Percentiles rank a stretch among this genome's conserved stretches.
These are phyloP conservation scores for Rana temporaria DNA, from an alignment of 2,113 vertebrate species.

Conservation along the genomic window DNA sequence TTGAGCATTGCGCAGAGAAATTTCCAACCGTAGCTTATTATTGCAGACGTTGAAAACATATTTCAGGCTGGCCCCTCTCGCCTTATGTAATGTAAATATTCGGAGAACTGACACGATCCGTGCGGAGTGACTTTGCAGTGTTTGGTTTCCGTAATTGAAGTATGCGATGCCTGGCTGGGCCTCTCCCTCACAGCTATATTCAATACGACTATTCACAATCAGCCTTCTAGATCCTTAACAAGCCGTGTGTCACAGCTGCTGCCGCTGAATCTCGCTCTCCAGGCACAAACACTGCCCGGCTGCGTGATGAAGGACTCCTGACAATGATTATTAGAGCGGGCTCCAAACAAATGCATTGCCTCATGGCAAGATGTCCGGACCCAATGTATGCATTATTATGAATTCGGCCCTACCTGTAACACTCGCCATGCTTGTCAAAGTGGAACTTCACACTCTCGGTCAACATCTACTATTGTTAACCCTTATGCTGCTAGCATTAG, in stretches of 20 bases:
- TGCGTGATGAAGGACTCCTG: not conserved
- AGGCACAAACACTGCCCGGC: slow-evolving; percentile 6
- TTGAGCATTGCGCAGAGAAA: too few relatives aligned
- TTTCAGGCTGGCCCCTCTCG: too few relatives aligned
- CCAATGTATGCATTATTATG: not conserved
- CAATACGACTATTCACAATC: slow-evolving; percentile 8
- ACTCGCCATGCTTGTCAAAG: too few relatives aligned
- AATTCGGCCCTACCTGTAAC: too few relatives aligned
- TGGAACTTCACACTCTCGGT: too few relatives aligned
- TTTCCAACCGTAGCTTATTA: too few relatives aligned
- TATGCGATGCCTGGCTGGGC: slow-evolving; percentile 2
- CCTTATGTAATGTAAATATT: not conserved
- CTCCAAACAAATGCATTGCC: not conserved
- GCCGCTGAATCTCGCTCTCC: not conserved
- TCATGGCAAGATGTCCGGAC: not conserved
- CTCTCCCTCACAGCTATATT: not conserved
- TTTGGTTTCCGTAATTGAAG: not conserved
- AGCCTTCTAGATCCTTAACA: not conserved
- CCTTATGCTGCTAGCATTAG: too few relatives aligned
- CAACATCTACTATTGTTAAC: too few relatives aligned
- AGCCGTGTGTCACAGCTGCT: slow-evolving; percentile 22
- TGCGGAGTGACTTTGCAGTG: not conserved
- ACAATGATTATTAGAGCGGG: slow-evolving; percentile 18
- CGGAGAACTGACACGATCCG: not conserved
- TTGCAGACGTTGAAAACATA: too few relatives aligned